A percentile compares a stretch with the other conserved stretches of the same genome.
Evolutionary conservation across 2,113 vertebrate genomes (phyloP).

Genomic region (Heliornis fulica): DNA sequence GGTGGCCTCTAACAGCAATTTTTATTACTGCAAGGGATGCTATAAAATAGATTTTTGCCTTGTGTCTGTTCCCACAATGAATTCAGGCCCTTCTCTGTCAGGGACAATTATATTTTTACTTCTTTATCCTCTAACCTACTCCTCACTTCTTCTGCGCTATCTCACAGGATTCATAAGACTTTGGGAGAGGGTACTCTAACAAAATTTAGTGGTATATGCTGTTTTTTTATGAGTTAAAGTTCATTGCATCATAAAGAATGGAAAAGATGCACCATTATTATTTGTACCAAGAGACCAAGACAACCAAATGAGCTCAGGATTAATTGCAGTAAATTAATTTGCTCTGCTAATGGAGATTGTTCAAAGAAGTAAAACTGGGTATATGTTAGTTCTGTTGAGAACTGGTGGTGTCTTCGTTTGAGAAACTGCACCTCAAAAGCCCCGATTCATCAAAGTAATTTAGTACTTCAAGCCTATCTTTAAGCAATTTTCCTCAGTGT

Average conservation of each 20-base stretch:
- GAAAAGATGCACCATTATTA: not conserved
- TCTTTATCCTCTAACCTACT: not conserved
- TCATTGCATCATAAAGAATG: not conserved
- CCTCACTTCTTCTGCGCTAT: not conserved
- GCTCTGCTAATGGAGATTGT: not conserved
- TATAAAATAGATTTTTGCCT: conserved; percentile 5
- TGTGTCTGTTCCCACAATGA: not conserved
- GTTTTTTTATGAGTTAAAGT: not conserved
- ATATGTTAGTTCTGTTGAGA: not conserved
- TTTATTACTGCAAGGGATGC: not conserved
- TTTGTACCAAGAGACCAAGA: not conserved
- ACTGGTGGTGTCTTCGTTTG: not conserved
- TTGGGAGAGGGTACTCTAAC: not conserved
- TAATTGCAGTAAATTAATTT: not conserved
- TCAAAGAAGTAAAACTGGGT: not conserved
- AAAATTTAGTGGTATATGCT: not conserved
- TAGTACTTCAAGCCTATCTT: not conserved
- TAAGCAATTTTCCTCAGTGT: not conserved
- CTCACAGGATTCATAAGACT: not conserved
- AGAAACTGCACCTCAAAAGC: not conserved
- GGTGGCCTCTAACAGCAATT: conserved; percentile 2
- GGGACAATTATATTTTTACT: not conserved
- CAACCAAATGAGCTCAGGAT: not conserved
- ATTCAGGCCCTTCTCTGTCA: not conserved
- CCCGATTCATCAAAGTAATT: not conserved